phyloP scores from a whole-genome alignment of 2,888 invertebrate species.

The Melieria omissa region DNA sequence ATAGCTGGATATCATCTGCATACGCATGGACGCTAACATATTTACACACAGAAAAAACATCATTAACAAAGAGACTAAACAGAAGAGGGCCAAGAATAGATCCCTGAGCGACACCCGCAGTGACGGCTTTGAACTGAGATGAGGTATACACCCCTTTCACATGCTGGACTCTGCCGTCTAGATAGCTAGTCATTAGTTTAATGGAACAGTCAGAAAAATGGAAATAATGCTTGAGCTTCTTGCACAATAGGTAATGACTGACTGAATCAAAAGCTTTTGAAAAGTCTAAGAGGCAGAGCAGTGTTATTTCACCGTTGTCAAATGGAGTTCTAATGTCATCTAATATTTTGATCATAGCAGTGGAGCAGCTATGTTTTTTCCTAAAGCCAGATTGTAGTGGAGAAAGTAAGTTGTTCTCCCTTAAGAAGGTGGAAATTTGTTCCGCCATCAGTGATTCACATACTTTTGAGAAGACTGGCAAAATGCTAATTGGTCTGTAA shows the following conservation, averaged over 20 bases:
- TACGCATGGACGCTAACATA: too few species aligned
- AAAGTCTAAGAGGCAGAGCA: conserved; percentile 22
- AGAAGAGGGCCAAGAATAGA: too few species aligned
- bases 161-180: too few species aligned
- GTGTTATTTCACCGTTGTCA: conserved; percentile 17
- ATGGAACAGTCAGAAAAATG: neutral
- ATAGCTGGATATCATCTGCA: too few species aligned
- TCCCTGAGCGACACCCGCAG: too few species aligned
- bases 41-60: too few species aligned
- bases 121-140: too few species aligned
- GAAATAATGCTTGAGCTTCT: neutral
- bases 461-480: neutral
- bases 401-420: conserved; percentile 2
- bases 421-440: neutral
- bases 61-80: too few species aligned
- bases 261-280: conserved; percentile 20
- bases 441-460: conserved; percentile 10
- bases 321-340: conserved; percentile 11
- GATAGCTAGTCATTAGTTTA: too few species aligned
- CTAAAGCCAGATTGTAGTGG: conserved; percentile 19
- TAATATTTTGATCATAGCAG: conserved; percentile 17
- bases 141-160: too few species aligned
- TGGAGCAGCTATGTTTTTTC: conserved; percentile 20
- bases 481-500: conserved; percentile 8
- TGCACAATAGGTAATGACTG: neutral